Evolutionary conservation across 2,113 vertebrate genomes (phyloP).

Genomic region (Channa maculata): DNA sequence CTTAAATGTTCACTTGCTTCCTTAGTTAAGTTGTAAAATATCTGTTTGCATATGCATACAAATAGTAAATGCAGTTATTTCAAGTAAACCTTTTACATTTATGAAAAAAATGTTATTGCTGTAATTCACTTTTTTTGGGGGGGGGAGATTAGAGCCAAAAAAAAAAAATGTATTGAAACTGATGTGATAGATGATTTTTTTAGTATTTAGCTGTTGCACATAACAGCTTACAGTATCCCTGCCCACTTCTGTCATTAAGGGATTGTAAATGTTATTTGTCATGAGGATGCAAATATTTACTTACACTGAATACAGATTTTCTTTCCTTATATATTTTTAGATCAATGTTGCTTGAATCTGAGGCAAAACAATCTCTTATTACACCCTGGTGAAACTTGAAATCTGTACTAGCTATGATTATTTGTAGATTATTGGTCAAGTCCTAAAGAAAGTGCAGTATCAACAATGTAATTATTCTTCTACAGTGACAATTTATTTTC

Average conservation of each 20-base stretch:
- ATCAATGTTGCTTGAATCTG: constrained; percentile 66
- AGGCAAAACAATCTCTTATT: constrained; percentile 56
- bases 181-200: constrained; percentile 67
- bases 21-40: constrained; percentile 64
- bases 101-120: constrained; percentile 34
- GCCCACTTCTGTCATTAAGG: constrained; percentile 71
- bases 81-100: constrained; percentile 27
- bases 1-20: constrained; percentile 21
- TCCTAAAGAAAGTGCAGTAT: constrained; percentile 47
- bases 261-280: constrained; percentile 73
- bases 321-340: constrained; percentile 40
- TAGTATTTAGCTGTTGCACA: constrained; percentile 60
- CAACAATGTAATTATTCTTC: constrained; percentile 41
- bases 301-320: not conserved
- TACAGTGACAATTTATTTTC: constrained; percentile 52
- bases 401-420: constrained; percentile 36
- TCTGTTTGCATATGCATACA: constrained; percentile 58
- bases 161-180: constrained; percentile 67
- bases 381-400: constrained; percentile 79
- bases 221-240: constrained; percentile 41
- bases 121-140: constrained; percentile 55
- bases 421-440: constrained; percentile 55
- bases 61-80: constrained; percentile 31
- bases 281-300: constrained; percentile 55
- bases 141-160: constrained; percentile 31